Base-by-base conservation (phyloP, 2,888 invertebrate species). In the Metopia argyrocephala region DNA sequence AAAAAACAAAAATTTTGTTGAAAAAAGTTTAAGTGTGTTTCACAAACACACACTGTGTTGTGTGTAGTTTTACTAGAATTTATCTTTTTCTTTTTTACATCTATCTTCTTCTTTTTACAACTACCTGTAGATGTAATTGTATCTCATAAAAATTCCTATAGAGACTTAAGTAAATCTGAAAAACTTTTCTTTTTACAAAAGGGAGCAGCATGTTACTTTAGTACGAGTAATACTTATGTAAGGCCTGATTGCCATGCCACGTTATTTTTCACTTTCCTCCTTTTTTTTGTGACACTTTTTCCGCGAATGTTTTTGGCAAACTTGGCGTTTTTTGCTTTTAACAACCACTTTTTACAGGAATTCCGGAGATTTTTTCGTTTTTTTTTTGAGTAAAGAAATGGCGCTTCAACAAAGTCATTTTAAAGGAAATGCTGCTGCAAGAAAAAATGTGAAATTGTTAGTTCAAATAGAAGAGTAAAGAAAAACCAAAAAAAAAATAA, bases 1-100 rank as follows among this genome's bases (percentile, higher is more conserved):
- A 57, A 56, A 68, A n/a, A n/a, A n/a, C n/a, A n/a, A n/a, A n/a
- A n/a, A n/a, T n/a, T 57, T 27, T 45, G 68, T 68, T 68, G 68
- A 56, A 56, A 56, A 57, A 57, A 68, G 45, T 57, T 21, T 25
- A 25, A 66, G 54, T 54, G 31, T 7, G 52, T 5, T 18, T 38
- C 25, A 45, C 7, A 52, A 15, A 27, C 21, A 21, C 27, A 28
- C 25, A 50, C 2, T n/a, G n/a, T n/a, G n/a, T n/a, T n/a, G n/a
- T n/a, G n/a, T n/a, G n/a, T n/a, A n/a, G n/a, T n/a, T n/a, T n/a
- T n/a, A n/a, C n/a, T n/a, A n/a, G n/a, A n/a, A n/a, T n/a, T n/a
- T n/a, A n/a, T n/a, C n/a, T n/a, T 0, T 27, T 25, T 9, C 9
- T n/a, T 2, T 27, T 25, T 7, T 9, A n/a, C 25, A 23, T 25